These are phyloP conservation scores for Tetragonula clypearis DNA, from an alignment of 1,140 invertebrate genomes.

Conservation along the genomic window DNA sequence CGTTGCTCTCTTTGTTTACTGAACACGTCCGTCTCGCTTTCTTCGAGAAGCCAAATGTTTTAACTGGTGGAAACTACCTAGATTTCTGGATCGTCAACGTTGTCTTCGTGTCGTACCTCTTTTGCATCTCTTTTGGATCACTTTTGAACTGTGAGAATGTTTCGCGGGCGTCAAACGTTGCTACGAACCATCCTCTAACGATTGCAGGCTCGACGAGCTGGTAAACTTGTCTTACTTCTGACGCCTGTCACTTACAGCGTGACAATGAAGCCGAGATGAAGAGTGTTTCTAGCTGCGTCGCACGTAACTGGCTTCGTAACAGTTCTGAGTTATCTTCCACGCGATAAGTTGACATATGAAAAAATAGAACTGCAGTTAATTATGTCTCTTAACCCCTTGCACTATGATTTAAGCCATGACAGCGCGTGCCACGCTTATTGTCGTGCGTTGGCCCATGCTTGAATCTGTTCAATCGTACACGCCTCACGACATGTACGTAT, in stretches of 20 bases:
- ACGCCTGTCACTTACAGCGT: constrained; percentile 30
- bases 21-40: background rate
- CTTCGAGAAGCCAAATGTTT: background rate
- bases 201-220: constrained; percentile 17
- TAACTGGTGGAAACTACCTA: background rate
- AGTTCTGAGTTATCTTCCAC: background rate
- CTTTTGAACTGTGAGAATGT: constrained; percentile 53
- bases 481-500: too few species aligned
- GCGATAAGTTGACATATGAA: too few species aligned
- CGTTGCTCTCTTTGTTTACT: constrained; percentile 65
- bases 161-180: constrained; percentile 38
- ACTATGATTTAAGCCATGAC: too few species aligned
- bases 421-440: too few species aligned
- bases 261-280: constrained; percentile 9
- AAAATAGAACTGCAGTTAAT: too few species aligned
- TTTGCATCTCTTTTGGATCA: constrained; percentile 41
- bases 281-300: background rate
- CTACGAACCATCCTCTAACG: background rate
- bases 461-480: too few species aligned
- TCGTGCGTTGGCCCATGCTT: too few species aligned
- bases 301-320: background rate
- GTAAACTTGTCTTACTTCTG: constrained; percentile 52
- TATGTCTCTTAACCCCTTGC: too few species aligned
- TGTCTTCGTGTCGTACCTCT: constrained; percentile 6
- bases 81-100: background rate